phyloP scores from a whole-genome alignment of 1,140 invertebrate genomes.

The Trachymyrmex septentrionalis region DNA sequence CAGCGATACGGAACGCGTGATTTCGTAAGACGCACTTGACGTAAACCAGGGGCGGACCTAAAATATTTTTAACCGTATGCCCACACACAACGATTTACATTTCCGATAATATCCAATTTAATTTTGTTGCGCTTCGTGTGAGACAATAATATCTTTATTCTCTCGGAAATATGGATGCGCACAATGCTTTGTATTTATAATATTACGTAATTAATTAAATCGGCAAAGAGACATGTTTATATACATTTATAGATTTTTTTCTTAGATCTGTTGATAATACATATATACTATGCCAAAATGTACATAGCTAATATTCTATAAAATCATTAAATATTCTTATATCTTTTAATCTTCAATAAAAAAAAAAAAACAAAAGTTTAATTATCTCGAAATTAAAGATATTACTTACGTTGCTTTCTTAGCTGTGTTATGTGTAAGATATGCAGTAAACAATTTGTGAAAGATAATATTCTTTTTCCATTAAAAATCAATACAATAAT shows the following conservation, averaged over 20 bases:
- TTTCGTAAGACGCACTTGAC: constrained; percentile 63
- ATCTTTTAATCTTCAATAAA: background rate
- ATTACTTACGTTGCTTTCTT: background rate
- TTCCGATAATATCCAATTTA: constrained; percentile 10
- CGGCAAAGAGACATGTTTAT: background rate
- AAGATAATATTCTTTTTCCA: background rate
- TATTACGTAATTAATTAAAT: background rate
- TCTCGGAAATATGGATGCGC: background rate
- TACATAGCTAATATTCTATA: background rate
- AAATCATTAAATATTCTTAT: background rate
- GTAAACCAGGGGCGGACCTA: constrained; percentile 51
- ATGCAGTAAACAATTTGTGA: background rate
- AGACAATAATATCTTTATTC: background rate
- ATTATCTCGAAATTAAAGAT: background rate
- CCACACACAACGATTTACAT: background rate
- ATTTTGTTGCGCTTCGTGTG: background rate
- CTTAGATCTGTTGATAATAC: background rate
- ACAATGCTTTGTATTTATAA: background rate
- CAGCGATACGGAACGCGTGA: constrained; percentile 55
- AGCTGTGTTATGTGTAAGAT: background rate
- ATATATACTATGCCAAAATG: background rate
- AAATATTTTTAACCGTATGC: constrained; percentile 8
- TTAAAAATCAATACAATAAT: background rate
- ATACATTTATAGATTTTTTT: background rate
- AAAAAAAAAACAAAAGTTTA: background rate